Percentiles rank a stretch among this genome's conserved stretches.
These are phyloP conservation scores for Rhaphigaster nebulosa DNA, from an alignment of 2,888 invertebrate genomes.

Conservation along the genomic window DNA sequence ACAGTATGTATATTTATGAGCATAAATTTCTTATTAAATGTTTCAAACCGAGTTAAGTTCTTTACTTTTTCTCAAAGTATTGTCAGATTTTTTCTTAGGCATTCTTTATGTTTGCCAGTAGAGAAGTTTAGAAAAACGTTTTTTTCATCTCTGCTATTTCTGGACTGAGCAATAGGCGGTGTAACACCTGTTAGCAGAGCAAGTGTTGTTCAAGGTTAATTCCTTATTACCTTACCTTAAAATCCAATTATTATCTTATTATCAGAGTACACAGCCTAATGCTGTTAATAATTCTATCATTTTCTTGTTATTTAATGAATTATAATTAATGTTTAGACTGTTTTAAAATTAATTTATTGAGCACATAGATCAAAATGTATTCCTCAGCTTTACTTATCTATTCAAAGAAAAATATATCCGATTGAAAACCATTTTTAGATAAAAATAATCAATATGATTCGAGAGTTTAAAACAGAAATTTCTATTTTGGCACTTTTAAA, in stretches of 20 bases:
- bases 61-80: no score
- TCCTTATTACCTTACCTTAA: background rate
- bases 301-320: background rate
- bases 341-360: background rate
- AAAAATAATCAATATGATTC: no score
- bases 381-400: background rate
- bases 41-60: no score
- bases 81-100: background rate
- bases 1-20: no score
- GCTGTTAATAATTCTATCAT: background rate
- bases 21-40: no score
- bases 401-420: background rate
- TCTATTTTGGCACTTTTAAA: no score
- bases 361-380: background rate
- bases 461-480: no score
- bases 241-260: background rate
- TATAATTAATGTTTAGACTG: background rate
- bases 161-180: background rate
- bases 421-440: no score
- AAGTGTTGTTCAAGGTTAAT: background rate
- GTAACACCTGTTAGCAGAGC: slow-evolving; percentile 2
- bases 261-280: background rate
- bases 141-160: background rate
- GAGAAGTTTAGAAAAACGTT: background rate
- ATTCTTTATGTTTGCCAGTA: background rate